Conservation (phyloP, 2,113 vertebrate genomes). For the Clarias magur region DNA sequence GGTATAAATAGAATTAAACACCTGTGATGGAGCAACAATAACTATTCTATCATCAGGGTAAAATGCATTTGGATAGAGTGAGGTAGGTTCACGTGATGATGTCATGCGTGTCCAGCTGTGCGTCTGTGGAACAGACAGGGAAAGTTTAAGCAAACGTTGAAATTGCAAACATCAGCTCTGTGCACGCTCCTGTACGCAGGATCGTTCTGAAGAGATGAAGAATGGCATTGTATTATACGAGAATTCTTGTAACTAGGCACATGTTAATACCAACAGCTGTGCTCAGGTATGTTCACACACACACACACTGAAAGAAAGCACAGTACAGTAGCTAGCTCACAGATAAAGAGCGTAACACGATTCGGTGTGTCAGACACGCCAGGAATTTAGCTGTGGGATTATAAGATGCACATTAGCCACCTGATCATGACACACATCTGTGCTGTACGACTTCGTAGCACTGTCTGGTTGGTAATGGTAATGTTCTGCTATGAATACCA, state of each 20-base stretch:
- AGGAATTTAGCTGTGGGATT: conserved; percentile 10
- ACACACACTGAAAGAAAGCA: background rate
- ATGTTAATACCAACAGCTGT: background rate
- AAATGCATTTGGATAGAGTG: background rate
- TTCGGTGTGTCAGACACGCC: background rate
- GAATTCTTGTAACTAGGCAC: background rate
- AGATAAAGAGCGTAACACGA: background rate
- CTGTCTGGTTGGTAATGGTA: background rate
- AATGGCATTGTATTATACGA: background rate
- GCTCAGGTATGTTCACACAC: background rate
- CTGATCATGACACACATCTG: conserved; percentile 2
- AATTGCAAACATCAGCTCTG: conserved; percentile 12
- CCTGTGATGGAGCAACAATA: background rate
- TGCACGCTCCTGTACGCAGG: background rate
- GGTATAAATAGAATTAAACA: background rate
- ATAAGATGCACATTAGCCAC: background rate
- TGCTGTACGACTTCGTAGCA: background rate
- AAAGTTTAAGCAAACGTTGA: background rate
- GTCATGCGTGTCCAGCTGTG: conserved; percentile 11
- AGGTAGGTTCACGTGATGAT: background rate
- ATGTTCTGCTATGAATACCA: conserved; percentile 18
- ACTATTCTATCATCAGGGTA: background rate
- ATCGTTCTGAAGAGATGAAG: background rate
- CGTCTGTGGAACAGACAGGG: background rate
- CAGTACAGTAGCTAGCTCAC: conserved; percentile 15